A percentile compares a stretch with the other conserved stretches of the same genome.
phyloP scores from a whole-genome alignment of 2,797 vertebrate species.

The Platalea minor region DNA sequence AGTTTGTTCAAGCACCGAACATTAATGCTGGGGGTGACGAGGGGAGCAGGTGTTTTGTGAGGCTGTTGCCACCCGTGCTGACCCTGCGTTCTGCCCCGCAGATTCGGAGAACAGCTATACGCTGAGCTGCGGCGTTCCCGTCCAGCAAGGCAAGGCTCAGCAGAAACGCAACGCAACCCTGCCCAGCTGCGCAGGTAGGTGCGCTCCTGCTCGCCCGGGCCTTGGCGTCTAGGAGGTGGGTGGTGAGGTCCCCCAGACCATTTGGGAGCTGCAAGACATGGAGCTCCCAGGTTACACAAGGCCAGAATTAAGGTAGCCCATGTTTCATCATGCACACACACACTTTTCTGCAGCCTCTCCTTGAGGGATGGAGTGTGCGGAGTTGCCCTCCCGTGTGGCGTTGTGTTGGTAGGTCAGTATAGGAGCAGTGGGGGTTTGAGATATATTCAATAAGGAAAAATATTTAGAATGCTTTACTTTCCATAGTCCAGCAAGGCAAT shows the following conservation, averaged over 20 bases:
- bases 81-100: conserved; percentile 43
- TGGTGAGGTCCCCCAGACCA: no score
- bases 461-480: neutral
- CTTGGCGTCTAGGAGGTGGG: neutral
- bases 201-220: neutral
- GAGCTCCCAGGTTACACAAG: neutral
- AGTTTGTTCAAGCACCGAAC: accelerated
- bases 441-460: neutral
- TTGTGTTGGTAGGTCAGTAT: neutral
- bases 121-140: conserved; percentile 86
- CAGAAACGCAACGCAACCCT: conserved; percentile 79
- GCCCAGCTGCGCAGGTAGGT: conserved; percentile 82
- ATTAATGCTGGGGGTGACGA: neutral
- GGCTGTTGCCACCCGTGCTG: neutral
- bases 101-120: conserved; percentile 93
- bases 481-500: neutral
- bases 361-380: neutral
- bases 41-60: neutral
- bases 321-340: neutral
- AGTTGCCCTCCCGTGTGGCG: accelerated
- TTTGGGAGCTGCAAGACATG: neutral
- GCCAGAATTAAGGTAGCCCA: neutral
- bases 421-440: neutral
- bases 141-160: conserved; percentile 78
- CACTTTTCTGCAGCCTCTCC: neutral